These are phyloP conservation scores for Neotoxoptera formosana DNA, from an alignment of 1,140 invertebrate genomes.

Conservation along the genomic window DNA sequence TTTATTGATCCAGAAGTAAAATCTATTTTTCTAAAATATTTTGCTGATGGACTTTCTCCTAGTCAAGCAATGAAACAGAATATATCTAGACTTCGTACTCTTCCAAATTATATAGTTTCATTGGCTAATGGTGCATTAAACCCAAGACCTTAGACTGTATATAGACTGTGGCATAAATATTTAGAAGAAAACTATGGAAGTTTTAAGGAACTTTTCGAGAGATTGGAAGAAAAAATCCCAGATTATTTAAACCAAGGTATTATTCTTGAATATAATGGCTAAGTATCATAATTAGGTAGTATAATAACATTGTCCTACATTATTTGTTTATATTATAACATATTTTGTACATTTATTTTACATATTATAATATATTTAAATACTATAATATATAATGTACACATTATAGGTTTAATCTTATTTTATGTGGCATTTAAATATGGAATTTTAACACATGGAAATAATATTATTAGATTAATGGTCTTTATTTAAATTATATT, in stretches of 20 bases:
- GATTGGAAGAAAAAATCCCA: constrained; percentile 16
- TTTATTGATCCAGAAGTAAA: not conserved
- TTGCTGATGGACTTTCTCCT: not conserved
- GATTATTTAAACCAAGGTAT: constrained; percentile 10
- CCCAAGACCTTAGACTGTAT: constrained; percentile 4
- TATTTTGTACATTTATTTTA: not conserved
- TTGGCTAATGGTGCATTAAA: not conserved
- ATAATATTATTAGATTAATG: too few relatives aligned
- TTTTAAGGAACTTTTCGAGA: not conserved
- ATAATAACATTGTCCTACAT: not conserved
- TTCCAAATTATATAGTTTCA: constrained; percentile 25
- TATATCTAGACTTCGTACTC: not conserved
- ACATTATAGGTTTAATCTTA: too few relatives aligned
- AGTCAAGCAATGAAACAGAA: not conserved
- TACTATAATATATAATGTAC: not conserved
- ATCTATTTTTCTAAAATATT: not conserved
- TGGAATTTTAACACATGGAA: too few relatives aligned
- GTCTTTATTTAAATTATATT: too few relatives aligned
- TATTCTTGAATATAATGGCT: not conserved
- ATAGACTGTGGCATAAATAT: constrained; percentile 24
- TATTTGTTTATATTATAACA: not conserved
- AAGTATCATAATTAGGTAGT: not conserved
- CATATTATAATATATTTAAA: not conserved
- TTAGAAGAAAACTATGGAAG: not conserved
- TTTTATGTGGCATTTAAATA: too few relatives aligned